Evolutionary conservation across 2,888 invertebrate genomes (phyloP).

Genomic region (Hyppa rectilinea): DNA sequence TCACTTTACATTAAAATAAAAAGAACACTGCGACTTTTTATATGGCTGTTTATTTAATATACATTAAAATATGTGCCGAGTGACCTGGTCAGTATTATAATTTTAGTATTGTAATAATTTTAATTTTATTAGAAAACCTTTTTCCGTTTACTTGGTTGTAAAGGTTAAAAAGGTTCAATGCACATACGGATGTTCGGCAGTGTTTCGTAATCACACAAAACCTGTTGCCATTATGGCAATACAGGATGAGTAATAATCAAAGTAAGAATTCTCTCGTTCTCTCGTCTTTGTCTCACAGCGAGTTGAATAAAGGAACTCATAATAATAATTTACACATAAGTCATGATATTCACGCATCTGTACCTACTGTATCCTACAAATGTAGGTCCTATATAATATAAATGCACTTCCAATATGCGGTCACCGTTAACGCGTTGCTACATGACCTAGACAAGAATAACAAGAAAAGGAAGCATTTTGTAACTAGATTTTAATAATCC

Average conservation of each 20-base stretch:
- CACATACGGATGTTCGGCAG: background rate
- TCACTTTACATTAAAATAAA: too few relatives aligned
- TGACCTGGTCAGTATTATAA: background rate
- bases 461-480: background rate
- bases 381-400: background rate
- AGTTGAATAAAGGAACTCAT: background rate
- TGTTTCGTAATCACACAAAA: constrained; percentile 14
- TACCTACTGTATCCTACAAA: background rate
- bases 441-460: background rate
- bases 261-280: background rate
- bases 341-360: background rate
- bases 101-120: too few relatives aligned
- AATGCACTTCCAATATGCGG: background rate
- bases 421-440: too few relatives aligned
- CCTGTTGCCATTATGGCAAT: background rate
- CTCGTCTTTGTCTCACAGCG: too few relatives aligned
- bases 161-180: background rate
- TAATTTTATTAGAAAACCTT: background rate
- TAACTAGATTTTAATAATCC: background rate
- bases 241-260: constrained; percentile 12
- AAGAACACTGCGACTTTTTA: background rate
- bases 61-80: background rate
- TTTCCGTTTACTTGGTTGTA: background rate
- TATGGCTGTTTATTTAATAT: background rate
- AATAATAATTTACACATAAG: background rate